These are phyloP conservation scores for Capricornis sumatraensis DNA, from an alignment of 2,113 vertebrate genomes.

Conservation along the genomic window DNA sequence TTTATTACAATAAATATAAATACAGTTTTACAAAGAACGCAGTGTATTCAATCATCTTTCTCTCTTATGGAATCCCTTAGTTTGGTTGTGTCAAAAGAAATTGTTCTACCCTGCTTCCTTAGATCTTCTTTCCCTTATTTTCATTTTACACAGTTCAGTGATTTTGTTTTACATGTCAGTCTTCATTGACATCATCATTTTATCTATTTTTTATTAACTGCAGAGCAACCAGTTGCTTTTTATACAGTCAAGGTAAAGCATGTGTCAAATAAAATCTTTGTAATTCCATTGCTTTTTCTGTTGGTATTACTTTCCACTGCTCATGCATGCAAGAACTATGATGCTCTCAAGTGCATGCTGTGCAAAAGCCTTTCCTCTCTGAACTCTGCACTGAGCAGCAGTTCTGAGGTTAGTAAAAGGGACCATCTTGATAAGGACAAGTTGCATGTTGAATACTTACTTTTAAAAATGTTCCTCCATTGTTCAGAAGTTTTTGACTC, in stretches of 20 bases:
- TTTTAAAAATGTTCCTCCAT: not conserved
- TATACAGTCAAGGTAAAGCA: not conserved
- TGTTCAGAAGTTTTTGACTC: not conserved
- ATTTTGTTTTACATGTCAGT: not conserved
- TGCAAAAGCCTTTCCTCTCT: not conserved
- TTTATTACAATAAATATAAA: not conserved
- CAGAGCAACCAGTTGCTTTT: not conserved
- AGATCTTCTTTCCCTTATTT: not conserved
- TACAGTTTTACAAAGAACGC: not conserved
- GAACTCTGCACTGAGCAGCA: not conserved
- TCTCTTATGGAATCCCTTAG: not conserved
- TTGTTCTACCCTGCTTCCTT: not conserved
- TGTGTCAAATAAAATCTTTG: not conserved
- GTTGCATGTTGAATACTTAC: not conserved
- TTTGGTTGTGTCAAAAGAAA: not conserved
- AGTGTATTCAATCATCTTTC: not conserved
- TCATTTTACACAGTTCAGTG: not conserved
- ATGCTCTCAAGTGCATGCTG: rapidly evolving
- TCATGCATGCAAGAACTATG: not conserved
- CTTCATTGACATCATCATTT: not conserved
- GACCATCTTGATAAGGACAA: not conserved
- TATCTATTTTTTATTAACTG: not conserved
- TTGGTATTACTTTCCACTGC: not conserved
- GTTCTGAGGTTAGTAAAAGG: not conserved
- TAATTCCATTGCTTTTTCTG: not conserved